Conservation (phyloP, 2,113 vertebrate genomes). For the Prolemur simus region DNA sequence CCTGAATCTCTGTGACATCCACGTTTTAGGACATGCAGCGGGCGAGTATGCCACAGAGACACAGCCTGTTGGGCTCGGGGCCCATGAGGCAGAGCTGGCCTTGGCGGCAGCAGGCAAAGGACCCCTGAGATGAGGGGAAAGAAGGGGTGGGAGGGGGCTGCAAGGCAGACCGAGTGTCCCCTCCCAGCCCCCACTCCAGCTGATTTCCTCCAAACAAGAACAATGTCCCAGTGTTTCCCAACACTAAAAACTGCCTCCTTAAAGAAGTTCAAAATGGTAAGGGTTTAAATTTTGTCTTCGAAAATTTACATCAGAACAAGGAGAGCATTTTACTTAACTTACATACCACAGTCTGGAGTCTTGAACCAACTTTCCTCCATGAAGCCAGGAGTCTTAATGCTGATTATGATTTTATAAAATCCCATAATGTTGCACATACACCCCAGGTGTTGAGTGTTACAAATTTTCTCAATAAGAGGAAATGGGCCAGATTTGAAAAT, state of each 20-base stretch:
- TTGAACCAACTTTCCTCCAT: not conserved
- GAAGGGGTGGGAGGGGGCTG: not conserved
- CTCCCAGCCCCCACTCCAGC: not conserved
- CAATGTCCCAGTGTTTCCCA: too few relatives aligned
- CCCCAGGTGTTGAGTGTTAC: too few relatives aligned
- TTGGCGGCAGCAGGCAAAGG: not conserved
- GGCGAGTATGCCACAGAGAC: not conserved
- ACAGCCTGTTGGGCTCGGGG: not conserved
- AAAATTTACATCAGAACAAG: not conserved
- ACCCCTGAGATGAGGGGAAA: not conserved
- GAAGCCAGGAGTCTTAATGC: not conserved
- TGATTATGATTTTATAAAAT: not conserved
- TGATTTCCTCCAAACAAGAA: not conserved
- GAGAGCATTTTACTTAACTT: not conserved
- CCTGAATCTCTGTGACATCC: not conserved
- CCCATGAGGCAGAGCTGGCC: not conserved
- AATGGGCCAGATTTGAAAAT: not conserved
- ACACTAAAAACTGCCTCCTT: not conserved
- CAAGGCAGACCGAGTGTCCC: not conserved
- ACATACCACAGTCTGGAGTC: not conserved
- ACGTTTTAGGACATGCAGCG: not conserved
- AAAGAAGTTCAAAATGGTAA: not conserved
- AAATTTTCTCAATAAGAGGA: not conserved
- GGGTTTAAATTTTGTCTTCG: not conserved
- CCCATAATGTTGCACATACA: accelerated